Base-by-base conservation (phyloP, 2,113 vertebrate species). In the Philantomba maxwellii region DNA sequence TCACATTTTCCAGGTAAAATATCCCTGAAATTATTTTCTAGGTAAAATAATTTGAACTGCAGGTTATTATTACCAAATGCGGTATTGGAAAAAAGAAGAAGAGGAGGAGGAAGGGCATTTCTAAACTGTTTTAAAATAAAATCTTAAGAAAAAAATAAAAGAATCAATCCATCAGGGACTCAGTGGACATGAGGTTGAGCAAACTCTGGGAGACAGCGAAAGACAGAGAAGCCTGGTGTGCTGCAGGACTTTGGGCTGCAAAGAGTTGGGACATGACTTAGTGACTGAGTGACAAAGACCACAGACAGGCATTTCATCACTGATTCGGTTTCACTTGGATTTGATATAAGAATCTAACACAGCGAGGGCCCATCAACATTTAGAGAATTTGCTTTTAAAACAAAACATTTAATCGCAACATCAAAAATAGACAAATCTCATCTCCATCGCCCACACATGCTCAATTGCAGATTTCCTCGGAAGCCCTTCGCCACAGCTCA, bases 401-500 rank as follows among this genome's bases (percentile, higher is more conserved):
- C 19, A 82, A 64, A 10, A 15, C n/a, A 28, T 75, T 75, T 45
- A 77, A 62, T 57, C 36, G 16, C 55, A 55, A 45, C 11, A 45
- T 25, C 26, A 55, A 58, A 88, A 43, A 75, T 19, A 25, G 10
- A 30, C n/a, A 58, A 33, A 36, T 33, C 19, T 33, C 45, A 36
- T 64, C 47, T 60, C 16, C 3, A 62, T 3, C 11, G 75, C 36
- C 15, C 30, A 30, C 23, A 10, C 47, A 11, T 13, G 49, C 8
- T 2, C 2, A 13, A 39, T 0, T 2, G 8, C 43, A 25, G 11
- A 36, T 39, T 36, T 13, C 12, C 4, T 16, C 0, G 6, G 28
- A 33, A 33, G 26, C 28, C 28, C 28, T 70, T 60, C 8, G 5
- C 21, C 23, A 9, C 3, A 8, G 53, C 3, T 21, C 1, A 3